Base-by-base conservation (phyloP, 2,113 vertebrate genomes). In the Malurus melanocephalus region DNA sequence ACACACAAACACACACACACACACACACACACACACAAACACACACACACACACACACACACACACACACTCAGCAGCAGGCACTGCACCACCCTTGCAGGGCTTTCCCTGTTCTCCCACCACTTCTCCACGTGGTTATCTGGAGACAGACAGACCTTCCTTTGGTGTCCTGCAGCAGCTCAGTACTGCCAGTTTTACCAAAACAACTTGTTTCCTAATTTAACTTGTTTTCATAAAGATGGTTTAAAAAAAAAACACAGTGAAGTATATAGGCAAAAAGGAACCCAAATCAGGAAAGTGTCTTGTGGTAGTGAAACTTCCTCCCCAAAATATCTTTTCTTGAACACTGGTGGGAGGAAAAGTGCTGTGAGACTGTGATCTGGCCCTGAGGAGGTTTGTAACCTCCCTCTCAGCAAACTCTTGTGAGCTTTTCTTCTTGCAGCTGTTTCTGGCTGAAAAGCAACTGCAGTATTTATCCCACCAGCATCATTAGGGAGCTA, bases 81-180 rank as follows among this genome's bases (percentile, higher is more conserved):
- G 6, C 21, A 35, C 9, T 0, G 5, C 13, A 18, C 42, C 49
- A 56, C 13, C 49, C 33, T 6, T 0, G 0, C 49, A 43, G 0
- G 0, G 28, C 42, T 86, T 59, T 5, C 53, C 38, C 38, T 60
- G 11, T 5, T 18, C 62, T 45, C 20, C 33, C 56, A 55, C 3
- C 7, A 10, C 28, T 32, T 43, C 26, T 42, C 20, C 43, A 35
- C 11, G 5, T 12, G 56, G 13, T 30, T 40, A 13, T 21, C 40
- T 0, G 1, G 9, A 66, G 11, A 11, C 46, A 48, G 49, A 9
- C 33, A 49, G 57, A 16, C 42, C 11, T 43, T 56, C 42, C 49
- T 48, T 19, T 0, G 0, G 52, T 21, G 13, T 45, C 17, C 53
- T 45, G n/a, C 18, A 38, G 35, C n/a, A 68, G n/a, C 53, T 64